These are phyloP conservation scores for Temnothorax curvispinosus DNA, from an alignment of 1,140 invertebrate genomes.

Conservation along the genomic window DNA sequence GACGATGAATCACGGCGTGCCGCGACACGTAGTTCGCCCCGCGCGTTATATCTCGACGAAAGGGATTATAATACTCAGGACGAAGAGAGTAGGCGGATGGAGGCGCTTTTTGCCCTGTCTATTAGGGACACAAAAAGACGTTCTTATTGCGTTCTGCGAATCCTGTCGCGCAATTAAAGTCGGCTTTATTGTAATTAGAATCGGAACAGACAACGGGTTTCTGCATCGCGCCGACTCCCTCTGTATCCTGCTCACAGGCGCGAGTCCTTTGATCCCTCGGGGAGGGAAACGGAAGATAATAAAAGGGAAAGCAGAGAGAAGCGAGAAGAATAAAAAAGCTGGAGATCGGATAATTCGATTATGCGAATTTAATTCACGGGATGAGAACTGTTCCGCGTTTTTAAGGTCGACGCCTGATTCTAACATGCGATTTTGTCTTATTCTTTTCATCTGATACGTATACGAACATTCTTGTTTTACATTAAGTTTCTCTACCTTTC, in stretches of 20 bases:
- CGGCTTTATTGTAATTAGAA: conserved; percentile 80
- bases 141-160: conserved; percentile 39
- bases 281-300: not conserved
- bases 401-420: not conserved
- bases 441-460: not conserved
- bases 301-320: not conserved
- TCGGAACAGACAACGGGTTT: conserved; percentile 39
- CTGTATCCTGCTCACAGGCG: not conserved
- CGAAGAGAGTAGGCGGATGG: not conserved
- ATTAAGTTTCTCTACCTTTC: not conserved
- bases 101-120: not conserved
- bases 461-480: not conserved
- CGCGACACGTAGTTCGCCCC: not conserved
- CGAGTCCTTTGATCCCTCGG: not conserved
- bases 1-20: conserved; percentile 35
- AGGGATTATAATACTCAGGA: conserved; percentile 32
- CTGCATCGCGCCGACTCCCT: not conserved
- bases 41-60: not conserved
- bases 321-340: not conserved
- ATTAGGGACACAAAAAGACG: conserved; percentile 43
- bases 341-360: conserved; percentile 9
- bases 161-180: conserved; percentile 75
- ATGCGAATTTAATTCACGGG: conserved; percentile 37
- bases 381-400: not conserved
- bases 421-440: not conserved